Conservation (phyloP, 1,140 invertebrate genomes). For the Saccostrea cuccullata region DNA sequence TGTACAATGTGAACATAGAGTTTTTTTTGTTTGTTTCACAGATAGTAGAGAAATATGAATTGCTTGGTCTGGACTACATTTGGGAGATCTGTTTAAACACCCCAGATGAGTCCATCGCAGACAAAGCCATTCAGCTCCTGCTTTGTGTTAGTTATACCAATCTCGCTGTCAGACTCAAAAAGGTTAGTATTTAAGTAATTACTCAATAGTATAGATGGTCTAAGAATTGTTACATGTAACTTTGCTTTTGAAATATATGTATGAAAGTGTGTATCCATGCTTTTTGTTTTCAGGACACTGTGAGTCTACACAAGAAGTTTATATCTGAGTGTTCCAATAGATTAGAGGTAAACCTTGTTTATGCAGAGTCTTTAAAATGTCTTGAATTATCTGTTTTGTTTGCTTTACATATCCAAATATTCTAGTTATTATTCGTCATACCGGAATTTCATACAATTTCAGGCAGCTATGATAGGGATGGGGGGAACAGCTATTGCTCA, state of each 20-base stretch:
- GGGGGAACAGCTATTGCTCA: conserved; percentile 77
- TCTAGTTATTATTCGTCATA: not conserved
- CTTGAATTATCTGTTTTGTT: not conserved
- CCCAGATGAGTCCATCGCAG: conserved; percentile 78
- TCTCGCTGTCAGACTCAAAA: conserved; percentile 79
- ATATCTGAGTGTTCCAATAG: conserved; percentile 80
- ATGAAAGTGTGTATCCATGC: not conserved
- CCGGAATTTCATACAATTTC: conserved; percentile 38
- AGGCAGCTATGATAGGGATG: conserved; percentile 76
- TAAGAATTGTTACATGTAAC: too few relatives aligned
- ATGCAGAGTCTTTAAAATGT: not conserved
- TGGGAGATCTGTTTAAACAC: conserved; percentile 81
- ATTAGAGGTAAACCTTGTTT: conserved; percentile 75
- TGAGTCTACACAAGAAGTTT: conserved; percentile 79
- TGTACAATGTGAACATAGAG: not conserved
- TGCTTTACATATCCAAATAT: not conserved
- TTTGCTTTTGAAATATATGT: too few relatives aligned
- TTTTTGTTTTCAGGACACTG: conserved; percentile 74
- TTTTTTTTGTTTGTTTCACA: conserved; percentile 55
- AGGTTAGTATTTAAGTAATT: conserved; percentile 64
- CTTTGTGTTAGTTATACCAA: conserved; percentile 79
- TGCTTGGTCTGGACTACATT: conserved; percentile 80
- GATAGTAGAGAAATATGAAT: conserved; percentile 80
- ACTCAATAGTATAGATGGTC: not conserved
- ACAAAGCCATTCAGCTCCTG: conserved; percentile 79